A percentile compares a stretch with the other conserved stretches of the same genome.
phyloP scores from a whole-genome alignment of 2,888 invertebrate genomes.

The Parnassius apollo region DNA sequence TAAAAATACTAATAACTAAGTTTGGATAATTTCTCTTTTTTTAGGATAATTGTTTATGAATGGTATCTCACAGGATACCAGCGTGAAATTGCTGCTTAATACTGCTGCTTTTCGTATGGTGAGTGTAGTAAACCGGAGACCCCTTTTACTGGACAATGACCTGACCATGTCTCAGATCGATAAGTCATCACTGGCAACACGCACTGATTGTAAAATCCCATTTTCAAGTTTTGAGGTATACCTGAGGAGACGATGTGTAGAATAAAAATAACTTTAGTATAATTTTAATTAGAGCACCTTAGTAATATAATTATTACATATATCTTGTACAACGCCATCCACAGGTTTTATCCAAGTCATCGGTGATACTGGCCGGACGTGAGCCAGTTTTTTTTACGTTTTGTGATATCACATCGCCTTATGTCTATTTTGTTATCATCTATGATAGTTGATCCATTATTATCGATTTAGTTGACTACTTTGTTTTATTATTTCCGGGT shows the following conservation, averaged over 20 bases:
- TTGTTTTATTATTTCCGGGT: slow-evolving; percentile 9
- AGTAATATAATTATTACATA: slow-evolving; percentile 27
- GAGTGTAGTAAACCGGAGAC: too few species aligned
- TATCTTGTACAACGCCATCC: slow-evolving; percentile 37
- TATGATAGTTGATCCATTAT: slow-evolving; percentile 24
- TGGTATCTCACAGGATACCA: too few species aligned
- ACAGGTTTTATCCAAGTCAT: slow-evolving; percentile 29
- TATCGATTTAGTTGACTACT: neutral
- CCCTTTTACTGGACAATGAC: too few species aligned
- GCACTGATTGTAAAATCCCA: too few species aligned
- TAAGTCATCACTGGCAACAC: too few species aligned
- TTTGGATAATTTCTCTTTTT: neutral
- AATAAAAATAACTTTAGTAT: too few species aligned
- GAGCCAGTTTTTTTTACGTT: slow-evolving; percentile 43
- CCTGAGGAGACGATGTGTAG: too few species aligned
- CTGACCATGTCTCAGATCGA: too few species aligned
- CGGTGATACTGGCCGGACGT: slow-evolving; percentile 48
- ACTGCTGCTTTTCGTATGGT: too few species aligned
- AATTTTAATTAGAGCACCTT: neutral
- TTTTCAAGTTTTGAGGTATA: too few species aligned
- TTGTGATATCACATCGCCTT: slow-evolving; percentile 46
- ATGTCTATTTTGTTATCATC: slow-evolving; percentile 45
- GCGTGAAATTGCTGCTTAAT: too few species aligned
- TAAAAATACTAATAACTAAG: neutral
- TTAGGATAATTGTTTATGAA: too few species aligned